phyloP scores from a whole-genome alignment of 1,140 invertebrate genomes.

The Artemia franciscana region DNA sequence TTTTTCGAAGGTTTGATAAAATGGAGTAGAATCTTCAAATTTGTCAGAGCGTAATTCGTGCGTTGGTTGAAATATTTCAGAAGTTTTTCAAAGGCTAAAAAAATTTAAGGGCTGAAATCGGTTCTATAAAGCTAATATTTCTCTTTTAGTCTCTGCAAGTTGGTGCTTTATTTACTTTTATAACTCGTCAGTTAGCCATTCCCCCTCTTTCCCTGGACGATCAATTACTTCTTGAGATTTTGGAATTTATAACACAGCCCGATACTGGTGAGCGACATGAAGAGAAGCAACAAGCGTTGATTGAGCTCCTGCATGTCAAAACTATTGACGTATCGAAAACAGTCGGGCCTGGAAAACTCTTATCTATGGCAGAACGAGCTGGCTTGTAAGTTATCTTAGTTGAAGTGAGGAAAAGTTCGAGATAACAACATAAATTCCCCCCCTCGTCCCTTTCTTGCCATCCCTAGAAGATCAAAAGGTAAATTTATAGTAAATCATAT shows the following conservation, averaged over 20 bases:
- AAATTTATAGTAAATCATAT: too few relatives aligned
- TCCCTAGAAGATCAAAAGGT: too few relatives aligned
- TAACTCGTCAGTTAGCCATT: constrained; percentile 36
- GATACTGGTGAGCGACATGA: constrained; percentile 29
- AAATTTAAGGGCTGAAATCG: too few relatives aligned
- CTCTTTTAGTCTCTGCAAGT: constrained; percentile 29
- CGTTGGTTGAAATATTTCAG: too few relatives aligned
- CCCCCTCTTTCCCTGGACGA: constrained; percentile 23
- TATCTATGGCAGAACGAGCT: constrained; percentile 32
- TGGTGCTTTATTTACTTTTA: constrained; percentile 44
- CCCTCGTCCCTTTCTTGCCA: too few relatives aligned
- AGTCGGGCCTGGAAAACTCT: constrained; percentile 23
- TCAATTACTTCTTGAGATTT: constrained; percentile 19
- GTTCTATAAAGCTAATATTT: not conserved
- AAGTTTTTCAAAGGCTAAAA: too few relatives aligned
- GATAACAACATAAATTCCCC: too few relatives aligned
- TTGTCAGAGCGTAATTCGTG: too few relatives aligned
- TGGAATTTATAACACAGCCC: constrained; percentile 23
- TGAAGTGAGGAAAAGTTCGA: too few relatives aligned
- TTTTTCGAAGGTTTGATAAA: too few relatives aligned
- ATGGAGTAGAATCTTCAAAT: too few relatives aligned
- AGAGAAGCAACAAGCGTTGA: constrained; percentile 52
- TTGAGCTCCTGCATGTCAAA: constrained; percentile 46
- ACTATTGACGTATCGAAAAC: constrained; percentile 31
- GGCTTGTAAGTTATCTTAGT: constrained; percentile 35